Base-by-base conservation (phyloP, 2,797 vertebrate genomes). In the Sitta carolinensis region DNA sequence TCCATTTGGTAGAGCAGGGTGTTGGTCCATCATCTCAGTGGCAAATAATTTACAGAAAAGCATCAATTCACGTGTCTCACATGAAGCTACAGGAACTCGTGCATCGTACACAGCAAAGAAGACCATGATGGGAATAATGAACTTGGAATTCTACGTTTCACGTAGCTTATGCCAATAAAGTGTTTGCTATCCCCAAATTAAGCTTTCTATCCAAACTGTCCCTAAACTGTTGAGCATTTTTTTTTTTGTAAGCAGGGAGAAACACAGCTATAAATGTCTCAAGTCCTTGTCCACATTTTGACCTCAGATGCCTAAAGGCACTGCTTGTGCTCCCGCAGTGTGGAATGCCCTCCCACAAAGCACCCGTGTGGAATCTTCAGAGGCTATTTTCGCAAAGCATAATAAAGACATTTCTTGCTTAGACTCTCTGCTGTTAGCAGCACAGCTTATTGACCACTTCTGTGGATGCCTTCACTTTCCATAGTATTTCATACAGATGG, bases 271-370 rank as follows among this genome's bases (percentile, higher is more conserved):
- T 78, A 94, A 89, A 93, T 67, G 84, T 85, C 84, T 91, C 20
- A 82, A 83, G 89, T 83, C 51, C 47, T 90, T 66, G 83, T 92
- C 96, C 90, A 87, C 68, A 78, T 95, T 91, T 80, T 88, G 90
- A 87, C 77, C 93, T 92, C 63, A 64, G 90, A 89, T 80, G 79
- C 90, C 83, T 90, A 80, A 92, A 94, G 92, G 80, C 70, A 58
- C 87, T 93, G 43, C 16, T 40, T 94, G 82, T 88, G 79, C 64
- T 95, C 81, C 89, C 47, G 38, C 88, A 89, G 30, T 58, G 68
- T 72, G 88, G 78, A 96, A 97, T 66, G 73, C 69, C 67, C 92
- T 97, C 90, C 93, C 90, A 93, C 95, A 94, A 95, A 81, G 84
- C 48, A 74, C 64, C 36, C 27, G 3, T 52, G 77, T 38, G 67